Base-by-base conservation (phyloP, 1,140 invertebrate species). In the Drosophila virilis region DNA sequence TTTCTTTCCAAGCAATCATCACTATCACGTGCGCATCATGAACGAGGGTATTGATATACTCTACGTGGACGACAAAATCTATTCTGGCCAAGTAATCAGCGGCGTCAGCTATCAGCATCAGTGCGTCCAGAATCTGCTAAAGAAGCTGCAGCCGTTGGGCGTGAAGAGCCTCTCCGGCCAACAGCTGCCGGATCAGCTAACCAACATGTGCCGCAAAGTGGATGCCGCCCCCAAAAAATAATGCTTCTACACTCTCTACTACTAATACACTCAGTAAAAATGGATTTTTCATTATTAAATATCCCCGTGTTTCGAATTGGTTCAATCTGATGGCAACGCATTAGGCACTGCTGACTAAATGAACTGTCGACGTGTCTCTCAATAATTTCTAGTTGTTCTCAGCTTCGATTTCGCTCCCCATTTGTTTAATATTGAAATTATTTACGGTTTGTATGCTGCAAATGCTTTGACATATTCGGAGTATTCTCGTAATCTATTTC, bases 241-340 rank as follows among this genome's bases (percentile, higher is more conserved):
- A 48, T 22, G 17, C 38, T 13, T 1, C 28, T 37, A 33, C 35
- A 33, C 35, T 40, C 28, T n/a, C 9, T 13, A 38, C 22, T 28
- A 28, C 4, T 28, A 28, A 28, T 28, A 28, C 35, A 48, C 4
- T 58, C 28, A 48, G 17, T 8, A 46, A 43, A n/a, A 46, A 6
- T 32, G 10, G 38, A 46, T 22, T 43, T 9, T 17, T 9, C 22
- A 48, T 40, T 35, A 28, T 40, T 62, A 9, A 13, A 35, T 42
- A n/a, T 42, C 3, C 4, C 4, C 12, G 9, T n/a, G 9, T 9
- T 33, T 17, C 13, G 35, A 6, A 6, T 40, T 3, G 4, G 10
- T 7, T n/a, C 28, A 58, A 83, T 83, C 80, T 77, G 80, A 84
- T 84, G 76, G 67, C 54, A 80, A 79, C 80, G 54, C 50, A 78